Evolutionary conservation across 2,888 invertebrate genomes (phyloP).

Genomic region (Ichneumoninae sp.): DNA sequence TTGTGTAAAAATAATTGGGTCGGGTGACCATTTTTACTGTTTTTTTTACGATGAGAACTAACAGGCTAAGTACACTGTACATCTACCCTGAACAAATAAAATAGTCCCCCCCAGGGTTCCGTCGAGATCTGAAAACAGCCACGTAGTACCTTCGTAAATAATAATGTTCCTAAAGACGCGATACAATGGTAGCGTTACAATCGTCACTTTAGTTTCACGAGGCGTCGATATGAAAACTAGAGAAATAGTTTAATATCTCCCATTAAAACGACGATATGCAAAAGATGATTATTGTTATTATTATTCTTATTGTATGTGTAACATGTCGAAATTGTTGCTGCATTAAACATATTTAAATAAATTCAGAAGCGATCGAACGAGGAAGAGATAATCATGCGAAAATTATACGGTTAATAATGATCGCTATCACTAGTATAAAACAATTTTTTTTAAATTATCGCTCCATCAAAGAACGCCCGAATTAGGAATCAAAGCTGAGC

Average conservation of each 20-base stretch:
- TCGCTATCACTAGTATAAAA: constrained; percentile 48
- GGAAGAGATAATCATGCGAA: constrained; percentile 7
- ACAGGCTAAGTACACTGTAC: neutral
- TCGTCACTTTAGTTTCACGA: constrained; percentile 40
- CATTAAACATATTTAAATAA: neutral
- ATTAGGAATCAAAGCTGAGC: constrained; percentile 21
- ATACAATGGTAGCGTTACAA: constrained; percentile 47
- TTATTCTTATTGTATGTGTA: neutral
- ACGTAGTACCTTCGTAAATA: constrained; percentile 66
- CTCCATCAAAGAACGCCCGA: constrained; percentile 31
- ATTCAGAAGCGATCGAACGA: constrained; percentile 8
- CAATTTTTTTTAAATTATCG: constrained; percentile 20
- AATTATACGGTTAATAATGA: constrained; percentile 51
- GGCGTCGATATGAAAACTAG: neutral
- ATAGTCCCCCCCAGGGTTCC: constrained; percentile 45
- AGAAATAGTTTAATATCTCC: neutral
- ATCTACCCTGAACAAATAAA: constrained; percentile 9
- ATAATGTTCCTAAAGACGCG: constrained; percentile 72
- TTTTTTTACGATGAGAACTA: neutral
- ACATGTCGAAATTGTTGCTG: neutral
- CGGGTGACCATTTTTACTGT: neutral
- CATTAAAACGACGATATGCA: neutral
- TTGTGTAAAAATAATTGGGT: neutral
- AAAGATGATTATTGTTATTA: neutral
- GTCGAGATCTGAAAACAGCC: constrained; percentile 58